These are phyloP conservation scores for Vulpes lagopus DNA, from an alignment of 2,113 vertebrate genomes.

Conservation along the genomic window DNA sequence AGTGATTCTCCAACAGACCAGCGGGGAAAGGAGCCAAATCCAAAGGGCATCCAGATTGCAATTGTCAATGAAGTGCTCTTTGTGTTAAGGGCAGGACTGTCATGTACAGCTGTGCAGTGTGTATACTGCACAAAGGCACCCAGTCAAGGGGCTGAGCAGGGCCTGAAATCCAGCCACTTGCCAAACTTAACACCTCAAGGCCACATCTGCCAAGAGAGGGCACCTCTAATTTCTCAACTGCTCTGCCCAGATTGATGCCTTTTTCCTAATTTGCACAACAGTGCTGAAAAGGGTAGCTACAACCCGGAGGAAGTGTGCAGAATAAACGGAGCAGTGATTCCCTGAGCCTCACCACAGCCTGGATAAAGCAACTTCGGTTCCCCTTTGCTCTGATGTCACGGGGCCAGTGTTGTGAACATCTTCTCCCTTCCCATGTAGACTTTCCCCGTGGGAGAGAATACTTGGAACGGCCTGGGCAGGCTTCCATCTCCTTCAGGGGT, in stretches of 20 bases:
- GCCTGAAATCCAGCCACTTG: neutral
- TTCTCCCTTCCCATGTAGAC: neutral
- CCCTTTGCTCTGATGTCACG: neutral
- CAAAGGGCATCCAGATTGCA: neutral
- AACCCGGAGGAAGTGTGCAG: too few relatives aligned
- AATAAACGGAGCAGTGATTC: neutral
- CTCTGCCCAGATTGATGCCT: neutral
- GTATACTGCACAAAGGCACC: neutral
- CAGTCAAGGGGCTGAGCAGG: neutral
- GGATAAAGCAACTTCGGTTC: neutral
- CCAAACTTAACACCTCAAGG: neutral
- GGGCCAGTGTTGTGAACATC: neutral
- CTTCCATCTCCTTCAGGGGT: neutral
- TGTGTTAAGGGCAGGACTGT: neutral
- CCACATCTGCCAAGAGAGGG: neutral
- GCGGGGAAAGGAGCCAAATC: neutral
- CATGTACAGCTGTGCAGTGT: accelerated
- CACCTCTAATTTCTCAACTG: neutral
- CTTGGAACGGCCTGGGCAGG: neutral
- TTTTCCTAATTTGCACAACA: neutral
- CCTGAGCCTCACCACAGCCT: neutral
- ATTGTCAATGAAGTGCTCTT: neutral
- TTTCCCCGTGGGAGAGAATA: neutral
- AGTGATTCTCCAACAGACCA: neutral
- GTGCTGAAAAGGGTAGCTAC: too few relatives aligned